Conservation (phyloP, 2,888 invertebrate species). For the Papilio elwesi region DNA sequence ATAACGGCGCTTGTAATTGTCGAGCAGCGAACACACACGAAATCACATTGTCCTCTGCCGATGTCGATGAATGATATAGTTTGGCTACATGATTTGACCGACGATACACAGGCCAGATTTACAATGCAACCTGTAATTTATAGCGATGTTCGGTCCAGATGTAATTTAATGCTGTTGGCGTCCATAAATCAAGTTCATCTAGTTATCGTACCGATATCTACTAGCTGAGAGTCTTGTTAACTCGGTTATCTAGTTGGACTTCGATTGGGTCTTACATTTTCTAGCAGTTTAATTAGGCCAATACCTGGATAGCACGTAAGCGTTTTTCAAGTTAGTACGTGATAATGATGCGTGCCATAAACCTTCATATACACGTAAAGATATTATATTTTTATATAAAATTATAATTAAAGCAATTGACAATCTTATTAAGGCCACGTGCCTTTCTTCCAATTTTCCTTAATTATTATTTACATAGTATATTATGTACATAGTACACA, state of each 20-base stretch:
- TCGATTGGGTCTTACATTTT: conserved; percentile 55
- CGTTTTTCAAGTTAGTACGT: conserved; percentile 15
- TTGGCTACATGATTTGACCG: conserved; percentile 76
- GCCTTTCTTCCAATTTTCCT: too few species aligned
- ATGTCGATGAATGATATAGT: conserved; percentile 71
- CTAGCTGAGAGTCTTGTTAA: conserved; percentile 63
- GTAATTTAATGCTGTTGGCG: conserved; percentile 82
- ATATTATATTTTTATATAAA: too few species aligned
- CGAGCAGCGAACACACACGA: not conserved
- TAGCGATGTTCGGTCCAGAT: conserved; percentile 81
- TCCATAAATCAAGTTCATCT: conserved; percentile 81
- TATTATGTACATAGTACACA: too few species aligned
- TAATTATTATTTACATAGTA: too few species aligned
- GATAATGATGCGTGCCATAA: not conserved
- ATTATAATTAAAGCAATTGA: too few species aligned
- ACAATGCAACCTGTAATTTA: conserved; percentile 80
- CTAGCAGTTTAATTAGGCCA: conserved; percentile 56
- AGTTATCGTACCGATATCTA: conserved; percentile 65
- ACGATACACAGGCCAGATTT: conserved; percentile 79
- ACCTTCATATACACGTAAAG: too few species aligned
- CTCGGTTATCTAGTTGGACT: conserved; percentile 64
- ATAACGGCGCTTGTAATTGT: conserved; percentile 17
- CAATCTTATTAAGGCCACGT: too few species aligned
- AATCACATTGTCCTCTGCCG: conserved; percentile 46
- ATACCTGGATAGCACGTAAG: conserved; percentile 8